Evolutionary conservation across 2,113 vertebrate genomes (phyloP).

Genomic region (Fregata magnificens): DNA sequence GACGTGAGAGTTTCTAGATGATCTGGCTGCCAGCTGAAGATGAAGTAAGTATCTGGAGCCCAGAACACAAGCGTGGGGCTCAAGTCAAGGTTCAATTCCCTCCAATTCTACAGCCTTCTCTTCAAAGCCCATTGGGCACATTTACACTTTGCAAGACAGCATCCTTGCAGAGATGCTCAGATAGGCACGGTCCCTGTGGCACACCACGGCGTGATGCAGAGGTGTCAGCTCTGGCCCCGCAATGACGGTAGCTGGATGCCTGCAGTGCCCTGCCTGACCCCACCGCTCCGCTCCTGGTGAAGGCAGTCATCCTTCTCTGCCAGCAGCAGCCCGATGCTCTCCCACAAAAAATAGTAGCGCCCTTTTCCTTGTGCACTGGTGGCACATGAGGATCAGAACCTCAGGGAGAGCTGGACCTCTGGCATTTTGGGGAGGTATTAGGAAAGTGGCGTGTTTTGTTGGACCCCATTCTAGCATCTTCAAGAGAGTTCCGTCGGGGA

Average conservation of each 20-base stretch:
- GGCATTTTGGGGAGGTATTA: neutral
- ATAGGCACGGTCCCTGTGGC: neutral
- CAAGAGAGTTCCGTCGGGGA: neutral
- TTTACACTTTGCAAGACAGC: neutral
- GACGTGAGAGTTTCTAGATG: neutral
- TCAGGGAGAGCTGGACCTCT: neutral
- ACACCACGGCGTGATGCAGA: accelerated
- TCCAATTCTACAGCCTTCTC: neutral
- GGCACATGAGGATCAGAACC: neutral
- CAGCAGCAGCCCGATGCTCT: neutral
- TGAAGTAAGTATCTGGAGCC: neutral
- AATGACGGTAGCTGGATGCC: accelerated
- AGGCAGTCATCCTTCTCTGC: neutral
- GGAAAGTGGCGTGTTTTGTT: neutral
- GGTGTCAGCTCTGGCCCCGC: neutral
- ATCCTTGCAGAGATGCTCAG: neutral
- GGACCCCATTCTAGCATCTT: neutral
- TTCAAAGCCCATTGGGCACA: neutral
- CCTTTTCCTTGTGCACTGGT: neutral
- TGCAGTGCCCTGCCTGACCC: neutral
- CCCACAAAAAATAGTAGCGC: neutral
- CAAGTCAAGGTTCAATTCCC: neutral
- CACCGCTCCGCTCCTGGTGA: neutral
- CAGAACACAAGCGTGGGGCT: neutral
- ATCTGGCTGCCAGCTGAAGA: neutral